Percentiles rank a stretch among this genome's conserved stretches.
Conservation (phyloP, 2,797 vertebrate genomes). For the Limnodromus scolopaceus region DNA sequence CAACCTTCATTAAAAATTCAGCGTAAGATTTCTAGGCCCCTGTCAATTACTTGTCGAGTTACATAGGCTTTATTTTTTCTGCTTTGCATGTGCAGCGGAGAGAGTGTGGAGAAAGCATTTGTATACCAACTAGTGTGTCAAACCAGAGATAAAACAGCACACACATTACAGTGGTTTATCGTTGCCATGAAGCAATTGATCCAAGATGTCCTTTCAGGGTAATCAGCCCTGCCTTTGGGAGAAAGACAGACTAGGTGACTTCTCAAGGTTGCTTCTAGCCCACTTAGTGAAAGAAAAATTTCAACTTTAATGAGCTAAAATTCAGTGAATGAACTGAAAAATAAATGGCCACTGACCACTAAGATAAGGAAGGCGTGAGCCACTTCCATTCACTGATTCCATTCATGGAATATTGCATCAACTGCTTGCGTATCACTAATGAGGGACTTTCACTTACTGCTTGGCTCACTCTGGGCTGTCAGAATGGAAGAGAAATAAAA, state of each 20-base stretch:
- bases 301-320: neutral
- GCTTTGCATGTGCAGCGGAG: neutral
- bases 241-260: neutral
- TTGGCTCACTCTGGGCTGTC: neutral
- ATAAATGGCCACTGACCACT: neutral
- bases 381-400: neutral
- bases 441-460: neutral
- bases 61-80: slow-evolving; percentile 29
- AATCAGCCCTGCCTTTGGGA: neutral
- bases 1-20: slow-evolving; percentile 56
- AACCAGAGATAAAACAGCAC: neutral
- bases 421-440: neutral
- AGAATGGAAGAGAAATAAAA: neutral
- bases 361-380: neutral
- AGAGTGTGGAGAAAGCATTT: neutral
- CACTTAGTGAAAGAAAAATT: neutral
- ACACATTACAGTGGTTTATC: neutral
- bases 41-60: slow-evolving; percentile 50
- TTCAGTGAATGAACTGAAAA: neutral
- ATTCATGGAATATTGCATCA: neutral
- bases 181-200: neutral
- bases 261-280: neutral
- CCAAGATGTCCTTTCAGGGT: neutral
- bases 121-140: neutral
- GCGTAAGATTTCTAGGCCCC: slow-evolving; percentile 12